Base-by-base conservation (phyloP, 2,797 vertebrate species). In the Eremophila alpestris region DNA sequence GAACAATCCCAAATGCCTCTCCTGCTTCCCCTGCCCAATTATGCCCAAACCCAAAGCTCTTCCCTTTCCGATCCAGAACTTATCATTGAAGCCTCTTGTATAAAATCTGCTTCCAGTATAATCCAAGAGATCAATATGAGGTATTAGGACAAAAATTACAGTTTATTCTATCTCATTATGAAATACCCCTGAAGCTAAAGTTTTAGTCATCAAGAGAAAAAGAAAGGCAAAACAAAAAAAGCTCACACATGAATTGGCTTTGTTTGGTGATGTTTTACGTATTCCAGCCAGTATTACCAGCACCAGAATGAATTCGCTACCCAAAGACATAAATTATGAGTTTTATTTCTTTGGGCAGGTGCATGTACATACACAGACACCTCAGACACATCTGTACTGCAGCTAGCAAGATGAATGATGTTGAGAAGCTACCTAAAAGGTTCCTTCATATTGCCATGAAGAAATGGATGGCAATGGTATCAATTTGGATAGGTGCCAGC, bases 221-320 rank as follows among this genome's bases (percentile, higher is more conserved):
- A 4, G 21, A 36, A 45, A 15, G 24, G 9, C 5, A 46, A 38
- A 62, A 16, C 10, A 60, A 40, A 38, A 36, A 32, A 26, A 9
- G 1, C 23, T 14, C 8, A 45, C 9, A 8, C 11, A 36, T 54
- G 2, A 40, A 38, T 29, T 54, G 20, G 2, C 7, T 69, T 74
- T 48, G 11, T 34, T 36, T 19, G 3, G 1, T 48, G n/a, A 38
- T 1, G 1, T n/a, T 85, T 92, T 30, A 55, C 7, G 2, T 40
- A 32, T 56, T 83, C 15, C 11, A 75, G 45, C 2, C 21, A 24
- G 13, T 51, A 30, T 64, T 46, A 19, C 19, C 54, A 88, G 13
- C 30, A 67, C 5, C 16, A 71, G 45, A 59, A 24, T 27, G 20
- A 76, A 80, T 23, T 48, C 6, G 59, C 6, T 19, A 55, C 13